These are phyloP conservation scores for Scomber colias DNA, from an alignment of 2,113 vertebrate genomes.

Conservation along the genomic window DNA sequence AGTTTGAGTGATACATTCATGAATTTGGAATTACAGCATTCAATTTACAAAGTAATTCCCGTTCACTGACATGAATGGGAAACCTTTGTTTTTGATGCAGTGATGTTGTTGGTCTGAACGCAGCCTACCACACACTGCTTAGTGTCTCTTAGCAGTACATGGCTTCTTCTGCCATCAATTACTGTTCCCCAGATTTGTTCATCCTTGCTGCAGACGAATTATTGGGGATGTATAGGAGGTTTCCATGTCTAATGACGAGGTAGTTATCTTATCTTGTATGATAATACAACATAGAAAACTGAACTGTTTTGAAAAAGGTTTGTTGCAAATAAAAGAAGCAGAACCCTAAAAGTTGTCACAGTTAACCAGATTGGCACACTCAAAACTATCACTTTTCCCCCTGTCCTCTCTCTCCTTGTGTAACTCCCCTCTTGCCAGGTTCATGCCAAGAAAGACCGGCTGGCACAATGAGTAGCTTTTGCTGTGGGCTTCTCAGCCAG, in stretches of 20 bases:
- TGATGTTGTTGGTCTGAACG: constrained; percentile 11
- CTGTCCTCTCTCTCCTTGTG: constrained; percentile 19
- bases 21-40: neutral
- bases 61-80: neutral
- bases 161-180: neutral
- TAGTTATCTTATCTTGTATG: too few species aligned
- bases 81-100: constrained; percentile 12
- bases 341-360: neutral
- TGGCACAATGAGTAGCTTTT: constrained; percentile 58
- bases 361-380: constrained; percentile 12
- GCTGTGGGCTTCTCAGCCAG: constrained; percentile 43
- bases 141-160: neutral
- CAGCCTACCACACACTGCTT: neutral
- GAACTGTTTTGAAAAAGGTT: neutral
- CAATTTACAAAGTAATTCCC: too few species aligned
- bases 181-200: neutral
- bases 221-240: neutral
- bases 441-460: constrained; percentile 54
- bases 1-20: constrained; percentile 6
- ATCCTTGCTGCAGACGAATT: neutral
- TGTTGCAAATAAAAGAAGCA: neutral
- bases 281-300: neutral
- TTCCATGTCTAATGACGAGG: neutral
- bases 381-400: neutral
- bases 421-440: constrained; percentile 29